Conservation (phyloP, 1,140 invertebrate genomes). For the Zaprionus vittiger region DNA sequence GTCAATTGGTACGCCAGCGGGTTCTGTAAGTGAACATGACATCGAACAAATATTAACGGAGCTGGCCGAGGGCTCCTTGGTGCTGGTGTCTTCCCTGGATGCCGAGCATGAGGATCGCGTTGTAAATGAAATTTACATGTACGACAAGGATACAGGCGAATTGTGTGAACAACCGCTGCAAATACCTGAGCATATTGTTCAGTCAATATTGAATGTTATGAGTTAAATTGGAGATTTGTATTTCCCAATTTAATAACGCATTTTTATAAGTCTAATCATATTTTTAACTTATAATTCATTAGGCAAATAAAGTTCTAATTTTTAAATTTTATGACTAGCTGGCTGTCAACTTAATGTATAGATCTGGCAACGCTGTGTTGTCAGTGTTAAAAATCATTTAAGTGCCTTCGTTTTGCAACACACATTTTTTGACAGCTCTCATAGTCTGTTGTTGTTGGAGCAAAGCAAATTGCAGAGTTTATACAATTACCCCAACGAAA, state of each 20-base stretch:
- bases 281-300: conserved; percentile 49
- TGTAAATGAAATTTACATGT: conserved; percentile 84
- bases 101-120: conserved; percentile 68
- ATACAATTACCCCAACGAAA: conserved; percentile 35
- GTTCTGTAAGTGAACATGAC: conserved; percentile 57
- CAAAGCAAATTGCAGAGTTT: conserved; percentile 31
- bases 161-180: conserved; percentile 78
- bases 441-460: conserved; percentile 30
- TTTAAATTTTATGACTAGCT: background rate
- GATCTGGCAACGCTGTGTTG: conserved; percentile 17
- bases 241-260: conserved; percentile 15
- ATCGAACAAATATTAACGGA: conserved; percentile 75
- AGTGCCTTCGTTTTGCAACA: conserved; percentile 18
- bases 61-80: conserved; percentile 81
- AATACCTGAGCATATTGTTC: conserved; percentile 83
- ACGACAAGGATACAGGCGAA: conserved; percentile 76
- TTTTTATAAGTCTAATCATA: conserved; percentile 18
- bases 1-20: background rate
- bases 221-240: conserved; percentile 34
- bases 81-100: conserved; percentile 80
- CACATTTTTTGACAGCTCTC: conserved; percentile 24
- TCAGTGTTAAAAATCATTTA: conserved; percentile 10
- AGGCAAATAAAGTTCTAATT: conserved; percentile 7
- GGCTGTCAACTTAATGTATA: background rate
- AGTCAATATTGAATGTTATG: conserved; percentile 83